These are phyloP conservation scores for Nothoprocta perdicaria DNA, from an alignment of 2,113 vertebrate species.

Conservation along the genomic window DNA sequence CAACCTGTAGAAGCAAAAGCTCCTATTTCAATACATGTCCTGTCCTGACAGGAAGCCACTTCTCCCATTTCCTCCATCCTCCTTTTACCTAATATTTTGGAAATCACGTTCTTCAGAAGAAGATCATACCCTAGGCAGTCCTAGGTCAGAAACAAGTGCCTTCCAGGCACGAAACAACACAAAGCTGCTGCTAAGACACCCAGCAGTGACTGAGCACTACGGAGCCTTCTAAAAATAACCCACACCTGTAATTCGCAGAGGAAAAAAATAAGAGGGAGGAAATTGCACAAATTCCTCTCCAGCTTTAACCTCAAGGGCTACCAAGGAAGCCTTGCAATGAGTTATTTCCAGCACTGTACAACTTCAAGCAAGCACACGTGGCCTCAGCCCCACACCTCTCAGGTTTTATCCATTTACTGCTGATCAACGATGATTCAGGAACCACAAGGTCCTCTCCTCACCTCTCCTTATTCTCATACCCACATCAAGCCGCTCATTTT, in stretches of 20 bases:
- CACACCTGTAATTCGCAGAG: not conserved
- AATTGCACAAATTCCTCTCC: not conserved
- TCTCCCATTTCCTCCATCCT: not conserved
- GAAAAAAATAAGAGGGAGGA: not conserved
- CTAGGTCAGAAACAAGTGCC: not conserved
- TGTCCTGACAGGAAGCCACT: not conserved
- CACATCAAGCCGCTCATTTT: not conserved
- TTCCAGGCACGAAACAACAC: not conserved
- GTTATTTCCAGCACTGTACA: not conserved
- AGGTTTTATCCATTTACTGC: not conserved
- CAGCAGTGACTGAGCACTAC: not conserved
- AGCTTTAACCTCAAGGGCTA: not conserved
- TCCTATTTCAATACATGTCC: not conserved
- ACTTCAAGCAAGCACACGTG: not conserved
- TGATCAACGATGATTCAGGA: not conserved
- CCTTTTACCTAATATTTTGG: not conserved
- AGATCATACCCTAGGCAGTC: fast-evolving
- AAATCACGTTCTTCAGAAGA: not conserved
- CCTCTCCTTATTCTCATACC: not conserved
- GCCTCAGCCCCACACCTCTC: not conserved
- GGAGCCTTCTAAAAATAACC: not conserved
- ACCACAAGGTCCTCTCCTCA: not conserved
- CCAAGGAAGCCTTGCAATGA: not conserved
- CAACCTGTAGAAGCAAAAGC: not conserved
- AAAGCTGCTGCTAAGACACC: not conserved